Percentiles rank a stretch among this genome's conserved stretches.
Evolutionary conservation across 2,113 vertebrate genomes (phyloP).

Genomic region (Furnarius figulus): DNA sequence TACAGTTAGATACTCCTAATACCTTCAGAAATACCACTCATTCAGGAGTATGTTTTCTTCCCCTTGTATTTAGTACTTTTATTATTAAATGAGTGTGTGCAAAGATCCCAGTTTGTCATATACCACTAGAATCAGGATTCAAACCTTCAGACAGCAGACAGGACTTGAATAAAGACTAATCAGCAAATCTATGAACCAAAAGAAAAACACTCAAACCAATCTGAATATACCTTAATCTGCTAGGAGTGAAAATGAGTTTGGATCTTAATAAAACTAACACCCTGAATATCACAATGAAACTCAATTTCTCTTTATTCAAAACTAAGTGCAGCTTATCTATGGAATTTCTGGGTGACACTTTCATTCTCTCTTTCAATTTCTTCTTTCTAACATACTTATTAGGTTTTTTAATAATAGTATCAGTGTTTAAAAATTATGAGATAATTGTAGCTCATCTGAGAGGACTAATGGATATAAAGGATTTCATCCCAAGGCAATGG

Average conservation of each 20-base stretch:
- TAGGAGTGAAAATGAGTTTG: not conserved
- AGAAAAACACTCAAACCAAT: not conserved
- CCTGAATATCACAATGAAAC: not conserved
- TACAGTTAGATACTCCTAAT: not conserved
- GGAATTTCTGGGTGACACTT: not conserved
- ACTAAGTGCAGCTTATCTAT: fast-evolving
- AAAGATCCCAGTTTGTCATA: not conserved
- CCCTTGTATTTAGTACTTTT: not conserved
- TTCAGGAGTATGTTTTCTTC: not conserved
- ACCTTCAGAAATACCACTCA: not conserved
- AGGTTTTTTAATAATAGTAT: not conserved
- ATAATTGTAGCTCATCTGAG: not conserved
- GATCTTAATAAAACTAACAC: not conserved
- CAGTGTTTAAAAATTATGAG: not conserved
- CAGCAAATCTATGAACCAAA: not conserved
- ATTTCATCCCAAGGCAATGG: not conserved
- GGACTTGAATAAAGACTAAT: not conserved
- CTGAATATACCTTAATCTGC: not conserved
- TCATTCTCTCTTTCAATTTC: not conserved
- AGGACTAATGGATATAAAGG: not conserved
- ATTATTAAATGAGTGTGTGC: not conserved
- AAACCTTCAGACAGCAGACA: not conserved
- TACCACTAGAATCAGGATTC: not conserved
- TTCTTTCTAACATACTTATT: not conserved
- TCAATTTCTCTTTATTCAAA: not conserved